phyloP scores from a whole-genome alignment of 1,140 invertebrate species.

The Venturia canescens region DNA sequence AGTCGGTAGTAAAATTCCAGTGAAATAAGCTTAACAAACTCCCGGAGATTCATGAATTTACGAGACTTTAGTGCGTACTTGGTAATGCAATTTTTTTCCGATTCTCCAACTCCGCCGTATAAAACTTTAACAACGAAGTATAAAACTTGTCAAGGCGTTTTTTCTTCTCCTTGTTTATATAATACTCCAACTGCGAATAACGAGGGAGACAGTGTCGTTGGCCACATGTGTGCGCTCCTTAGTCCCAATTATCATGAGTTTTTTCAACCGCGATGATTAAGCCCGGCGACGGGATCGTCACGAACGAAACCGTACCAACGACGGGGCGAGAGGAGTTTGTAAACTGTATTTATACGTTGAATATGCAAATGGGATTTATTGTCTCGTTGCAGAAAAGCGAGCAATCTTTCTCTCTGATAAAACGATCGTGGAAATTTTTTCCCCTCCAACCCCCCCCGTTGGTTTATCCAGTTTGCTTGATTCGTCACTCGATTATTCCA shows the following conservation, averaged over 20 bases:
- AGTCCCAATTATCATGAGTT: not conserved
- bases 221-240: not conserved
- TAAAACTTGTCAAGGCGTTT: not conserved
- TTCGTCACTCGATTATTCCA: too few relatives aligned
- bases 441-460: too few relatives aligned
- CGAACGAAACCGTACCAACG: not conserved
- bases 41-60: too few relatives aligned
- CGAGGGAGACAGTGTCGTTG: not conserved
- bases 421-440: too few relatives aligned
- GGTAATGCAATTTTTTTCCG: not conserved
- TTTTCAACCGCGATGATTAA: not conserved
- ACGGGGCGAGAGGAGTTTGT: not conserved
- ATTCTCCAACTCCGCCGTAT: not conserved
- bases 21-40: too few relatives aligned
- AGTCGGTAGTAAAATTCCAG: too few relatives aligned
- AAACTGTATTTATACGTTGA: too few relatives aligned
- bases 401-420: too few relatives aligned
- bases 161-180: not conserved
- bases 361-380: too few relatives aligned
- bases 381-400: too few relatives aligned
- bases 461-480: too few relatives aligned
- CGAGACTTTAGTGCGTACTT: too few relatives aligned
- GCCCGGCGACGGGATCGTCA: not conserved
- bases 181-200: not conserved
- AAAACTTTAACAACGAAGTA: not conserved